phyloP scores from a whole-genome alignment of 1,140 invertebrate genomes.

The Geopemphigus sp. region DNA sequence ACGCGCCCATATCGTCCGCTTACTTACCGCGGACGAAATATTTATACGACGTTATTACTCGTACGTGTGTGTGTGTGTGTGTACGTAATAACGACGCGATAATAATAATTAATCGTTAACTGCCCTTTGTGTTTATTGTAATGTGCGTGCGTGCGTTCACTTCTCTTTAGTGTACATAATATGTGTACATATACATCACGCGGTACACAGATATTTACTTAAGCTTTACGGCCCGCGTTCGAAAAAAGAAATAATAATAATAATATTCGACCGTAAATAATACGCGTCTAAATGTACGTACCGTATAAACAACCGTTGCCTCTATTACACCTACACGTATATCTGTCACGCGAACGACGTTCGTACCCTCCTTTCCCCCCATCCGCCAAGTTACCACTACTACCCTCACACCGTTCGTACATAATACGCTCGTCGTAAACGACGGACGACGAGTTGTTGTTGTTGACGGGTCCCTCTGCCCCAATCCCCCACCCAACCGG shows the following conservation, averaged over 20 bases:
- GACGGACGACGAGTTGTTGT: too few species aligned
- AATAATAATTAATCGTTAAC: slow-evolving; percentile 33
- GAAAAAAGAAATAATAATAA: neutral
- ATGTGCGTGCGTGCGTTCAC: too few species aligned
- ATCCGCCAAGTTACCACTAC: too few species aligned
- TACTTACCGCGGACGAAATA: neutral
- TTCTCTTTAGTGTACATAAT: neutral
- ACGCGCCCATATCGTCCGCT: too few species aligned
- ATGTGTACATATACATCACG: neutral
- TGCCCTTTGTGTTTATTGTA: slow-evolving; percentile 23
- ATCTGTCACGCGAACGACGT: too few species aligned
- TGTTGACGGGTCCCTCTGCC: too few species aligned
- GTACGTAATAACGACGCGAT: neutral
- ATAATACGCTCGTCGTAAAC: neutral
- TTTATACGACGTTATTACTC: neutral
- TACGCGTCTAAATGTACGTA: neutral
- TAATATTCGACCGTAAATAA: neutral
- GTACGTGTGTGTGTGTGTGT: neutral
- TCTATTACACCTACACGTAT: too few species aligned
- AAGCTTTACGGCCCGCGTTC: neutral
- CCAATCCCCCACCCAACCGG: too few species aligned
- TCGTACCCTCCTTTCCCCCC: too few species aligned
- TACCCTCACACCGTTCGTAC: too few species aligned
- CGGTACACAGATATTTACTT: slow-evolving; percentile 26
- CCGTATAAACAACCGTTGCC: neutral